Evolutionary conservation across 2,113 vertebrate genomes (phyloP).

Genomic region (Galemys pyrenaicus): DNA sequence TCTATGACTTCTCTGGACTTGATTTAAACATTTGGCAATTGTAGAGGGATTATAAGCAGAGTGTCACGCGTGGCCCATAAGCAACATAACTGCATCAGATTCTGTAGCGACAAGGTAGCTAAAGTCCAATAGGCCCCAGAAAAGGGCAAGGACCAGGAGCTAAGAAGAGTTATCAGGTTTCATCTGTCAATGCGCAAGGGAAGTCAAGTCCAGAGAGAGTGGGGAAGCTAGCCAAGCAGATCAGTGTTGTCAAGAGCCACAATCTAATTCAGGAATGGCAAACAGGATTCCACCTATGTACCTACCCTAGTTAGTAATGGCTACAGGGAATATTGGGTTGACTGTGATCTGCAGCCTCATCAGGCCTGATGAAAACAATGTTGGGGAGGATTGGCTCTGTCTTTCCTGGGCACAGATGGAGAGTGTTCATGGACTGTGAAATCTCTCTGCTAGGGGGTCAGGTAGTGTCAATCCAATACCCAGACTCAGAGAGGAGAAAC

Average conservation of each 20-base stretch:
- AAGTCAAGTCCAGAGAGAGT: neutral
- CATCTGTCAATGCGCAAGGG: neutral
- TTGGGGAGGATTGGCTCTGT: neutral
- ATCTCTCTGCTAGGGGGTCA: neutral
- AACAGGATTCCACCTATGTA: neutral
- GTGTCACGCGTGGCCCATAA: neutral
- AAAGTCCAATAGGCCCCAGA: neutral
- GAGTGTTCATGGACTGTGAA: too few relatives aligned
- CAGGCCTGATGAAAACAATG: neutral
- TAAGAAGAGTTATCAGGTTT: neutral
- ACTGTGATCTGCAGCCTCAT: neutral
- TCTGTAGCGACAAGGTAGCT: neutral
- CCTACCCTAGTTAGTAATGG: neutral
- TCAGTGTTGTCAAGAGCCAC: rapidly evolving
- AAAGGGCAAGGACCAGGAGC: neutral
- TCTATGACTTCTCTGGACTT: neutral
- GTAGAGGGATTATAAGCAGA: neutral
- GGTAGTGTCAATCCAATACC: neutral
- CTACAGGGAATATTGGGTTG: neutral
- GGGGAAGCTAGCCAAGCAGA: neutral
- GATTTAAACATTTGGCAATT: neutral
- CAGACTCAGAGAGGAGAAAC: neutral
- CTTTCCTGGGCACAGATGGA: neutral
- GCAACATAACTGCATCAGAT: neutral
- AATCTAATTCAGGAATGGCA: neutral